A percentile compares a stretch with the other conserved stretches of the same genome.
phyloP scores from a whole-genome alignment of 2,888 invertebrate species.

The Athalia rosae region DNA sequence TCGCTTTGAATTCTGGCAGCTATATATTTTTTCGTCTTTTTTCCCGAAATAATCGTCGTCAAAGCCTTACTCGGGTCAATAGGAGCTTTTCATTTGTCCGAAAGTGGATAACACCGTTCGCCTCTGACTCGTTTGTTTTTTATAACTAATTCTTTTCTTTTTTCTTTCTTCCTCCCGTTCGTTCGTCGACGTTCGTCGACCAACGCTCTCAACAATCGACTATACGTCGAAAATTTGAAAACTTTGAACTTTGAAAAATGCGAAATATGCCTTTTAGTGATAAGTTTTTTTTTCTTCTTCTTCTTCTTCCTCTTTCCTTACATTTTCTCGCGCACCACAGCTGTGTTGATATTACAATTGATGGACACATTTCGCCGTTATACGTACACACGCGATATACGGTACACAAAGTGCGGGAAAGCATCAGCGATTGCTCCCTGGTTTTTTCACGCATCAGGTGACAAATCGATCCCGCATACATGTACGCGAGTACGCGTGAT shows the following conservation, averaged over 20 bases:
- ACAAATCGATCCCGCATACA: slow-evolving; percentile 28
- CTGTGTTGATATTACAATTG: too few species aligned
- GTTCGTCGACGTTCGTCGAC: too few species aligned
- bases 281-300: too few species aligned
- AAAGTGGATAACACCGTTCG: slow-evolving; percentile 28
- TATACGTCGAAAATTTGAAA: too few species aligned
- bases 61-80: slow-evolving; percentile 16
- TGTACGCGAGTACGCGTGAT: neutral
- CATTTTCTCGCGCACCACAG: too few species aligned
- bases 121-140: neutral
- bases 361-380: neutral
- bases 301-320: too few species aligned
- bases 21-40: slow-evolving; percentile 4
- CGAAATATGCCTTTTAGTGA: too few species aligned
- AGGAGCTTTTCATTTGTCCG: slow-evolving; percentile 28
- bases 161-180: neutral
- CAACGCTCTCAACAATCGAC: too few species aligned
- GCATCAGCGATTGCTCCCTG: neutral
- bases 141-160: neutral
- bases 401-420: slow-evolving; percentile 2
- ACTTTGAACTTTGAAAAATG: too few species aligned
- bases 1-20: slow-evolving; percentile 19
- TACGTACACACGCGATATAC: neutral
- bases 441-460: neutral
- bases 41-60: slow-evolving; percentile 23